Evolutionary conservation across 2,797 vertebrate genomes (phyloP).

Genomic region (Sciurus carolinensis): DNA sequence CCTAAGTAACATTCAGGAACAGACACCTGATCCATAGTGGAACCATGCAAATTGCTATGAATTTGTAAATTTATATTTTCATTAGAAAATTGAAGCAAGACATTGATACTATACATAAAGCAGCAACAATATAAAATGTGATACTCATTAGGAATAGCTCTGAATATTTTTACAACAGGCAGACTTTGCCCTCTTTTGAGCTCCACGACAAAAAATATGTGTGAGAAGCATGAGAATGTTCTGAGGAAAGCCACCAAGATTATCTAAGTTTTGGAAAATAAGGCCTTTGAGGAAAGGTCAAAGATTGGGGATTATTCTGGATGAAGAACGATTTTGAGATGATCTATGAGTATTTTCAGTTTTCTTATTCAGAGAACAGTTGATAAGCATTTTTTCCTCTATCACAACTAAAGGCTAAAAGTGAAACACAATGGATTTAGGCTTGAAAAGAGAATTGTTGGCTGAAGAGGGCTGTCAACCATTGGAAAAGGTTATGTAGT

Average conservation of each 20-base stretch:
- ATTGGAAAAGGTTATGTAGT: not conserved
- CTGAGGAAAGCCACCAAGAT: constrained; percentile 62
- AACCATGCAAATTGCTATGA: not conserved
- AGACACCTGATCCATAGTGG: not conserved
- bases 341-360: constrained; percentile 67
- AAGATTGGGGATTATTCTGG: constrained; percentile 57
- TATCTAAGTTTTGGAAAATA: constrained; percentile 64
- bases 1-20: not conserved
- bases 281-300: constrained; percentile 61
- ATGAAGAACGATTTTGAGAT: constrained; percentile 61
- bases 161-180: not conserved
- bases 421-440: constrained; percentile 51
- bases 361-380: constrained; percentile 65
- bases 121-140: not conserved
- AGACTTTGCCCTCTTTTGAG: not conserved
- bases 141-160: not conserved
- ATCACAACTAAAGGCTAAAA: not conserved
- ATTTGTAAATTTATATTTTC: constrained; percentile 32
- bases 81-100: not conserved
- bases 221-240: constrained; percentile 36
- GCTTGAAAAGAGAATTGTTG: not conserved
- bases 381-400: constrained; percentile 51
- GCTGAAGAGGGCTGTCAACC: not conserved
- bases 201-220: not conserved
- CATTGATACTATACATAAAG: not conserved